These are phyloP conservation scores for Odontomyia ornata DNA, from an alignment of 2,888 invertebrate species.

Conservation along the genomic window DNA sequence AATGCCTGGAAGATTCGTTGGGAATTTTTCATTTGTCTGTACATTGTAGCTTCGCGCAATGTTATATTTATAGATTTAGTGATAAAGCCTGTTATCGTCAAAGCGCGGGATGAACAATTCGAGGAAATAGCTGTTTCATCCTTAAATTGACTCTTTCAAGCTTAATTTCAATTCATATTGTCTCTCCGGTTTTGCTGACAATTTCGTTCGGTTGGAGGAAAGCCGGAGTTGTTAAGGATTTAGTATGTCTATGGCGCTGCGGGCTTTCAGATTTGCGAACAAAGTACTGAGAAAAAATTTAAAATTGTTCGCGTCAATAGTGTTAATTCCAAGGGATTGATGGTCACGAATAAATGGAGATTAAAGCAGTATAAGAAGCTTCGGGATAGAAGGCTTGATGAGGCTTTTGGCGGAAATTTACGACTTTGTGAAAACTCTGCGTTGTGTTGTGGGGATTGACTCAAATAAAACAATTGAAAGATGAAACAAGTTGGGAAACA, in stretches of 20 bases:
- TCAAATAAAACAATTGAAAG: too few relatives aligned
- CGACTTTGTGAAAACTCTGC: neutral
- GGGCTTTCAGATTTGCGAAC: neutral
- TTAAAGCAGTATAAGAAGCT: neutral
- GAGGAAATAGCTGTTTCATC: neutral
- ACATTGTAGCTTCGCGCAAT: neutral
- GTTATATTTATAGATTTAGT: neutral
- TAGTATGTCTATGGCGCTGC: neutral
- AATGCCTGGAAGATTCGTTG: slow-evolving; percentile 18
- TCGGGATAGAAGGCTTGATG: neutral
- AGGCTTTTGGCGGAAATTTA: neutral
- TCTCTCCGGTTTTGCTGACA: neutral
- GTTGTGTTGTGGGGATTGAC: too few relatives aligned
- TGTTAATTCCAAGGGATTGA: slow-evolving; percentile 15
- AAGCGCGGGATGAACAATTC: neutral
- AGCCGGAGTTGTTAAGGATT: neutral
- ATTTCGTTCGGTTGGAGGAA: slow-evolving; percentile 7
- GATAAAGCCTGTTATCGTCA: neutral
- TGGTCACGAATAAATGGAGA: neutral
- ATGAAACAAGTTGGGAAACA: too few relatives aligned
- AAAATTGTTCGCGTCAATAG: slow-evolving; percentile 18
- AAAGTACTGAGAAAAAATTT: neutral
- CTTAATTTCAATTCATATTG: slow-evolving; percentile 17
- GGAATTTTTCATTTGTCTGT: slow-evolving; percentile 19
- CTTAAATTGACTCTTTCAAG: slow-evolving; percentile 16